Base-by-base conservation (phyloP, 2,113 vertebrate genomes). In the Psilopsiagon aurifrons region DNA sequence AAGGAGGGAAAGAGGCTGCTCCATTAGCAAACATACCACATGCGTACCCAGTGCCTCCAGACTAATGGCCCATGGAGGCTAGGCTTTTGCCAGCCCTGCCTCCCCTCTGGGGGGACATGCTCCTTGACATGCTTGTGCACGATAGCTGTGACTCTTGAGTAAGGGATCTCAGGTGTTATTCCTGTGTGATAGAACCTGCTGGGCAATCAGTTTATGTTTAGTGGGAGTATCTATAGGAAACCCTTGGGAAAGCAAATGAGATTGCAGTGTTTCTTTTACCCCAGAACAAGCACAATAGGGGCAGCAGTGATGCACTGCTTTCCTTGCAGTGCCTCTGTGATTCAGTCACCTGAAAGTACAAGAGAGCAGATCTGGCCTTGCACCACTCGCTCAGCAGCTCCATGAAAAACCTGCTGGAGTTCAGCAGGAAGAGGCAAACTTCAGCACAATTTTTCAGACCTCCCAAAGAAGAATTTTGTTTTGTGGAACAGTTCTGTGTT, bases 311-410 rank as follows among this genome's bases (percentile, higher is more conserved):
- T 28, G 55, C 25, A 33, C 1, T 5, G 5, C 39, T 84, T 75
- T 25, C 11, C 39, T 67, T 43, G 51, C 0, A 1, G 31, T 0
- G 2, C 29, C 33, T 71, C 76, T 88, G 57, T 39, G 28, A 60
- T 39, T 62, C 66, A 71, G 12, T 43, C 47, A 75, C 62, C 74
- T 68, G 66, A 78, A 87, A 39, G 39, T 35, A n/a, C 23, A 14
- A 76, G 57, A 87, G 35, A 25, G 14, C 33, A 82, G 28, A 24
- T 17, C 19, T 13, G 64, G n/a, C 29, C 83, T 25, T 25, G n/a
- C 2, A 2, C 0, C 0, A 3, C 55, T 76, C 2, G 0, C 15
- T 25, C 69, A 70, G 25, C 9, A 52, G 51, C 47, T 68, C 23
- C 6, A 3, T 54, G 14, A 67, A 69, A 87, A 85, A 1, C 19